Evolutionary conservation across 2,797 vertebrate species (phyloP).

Genomic region (Meriones psammophilus): DNA sequence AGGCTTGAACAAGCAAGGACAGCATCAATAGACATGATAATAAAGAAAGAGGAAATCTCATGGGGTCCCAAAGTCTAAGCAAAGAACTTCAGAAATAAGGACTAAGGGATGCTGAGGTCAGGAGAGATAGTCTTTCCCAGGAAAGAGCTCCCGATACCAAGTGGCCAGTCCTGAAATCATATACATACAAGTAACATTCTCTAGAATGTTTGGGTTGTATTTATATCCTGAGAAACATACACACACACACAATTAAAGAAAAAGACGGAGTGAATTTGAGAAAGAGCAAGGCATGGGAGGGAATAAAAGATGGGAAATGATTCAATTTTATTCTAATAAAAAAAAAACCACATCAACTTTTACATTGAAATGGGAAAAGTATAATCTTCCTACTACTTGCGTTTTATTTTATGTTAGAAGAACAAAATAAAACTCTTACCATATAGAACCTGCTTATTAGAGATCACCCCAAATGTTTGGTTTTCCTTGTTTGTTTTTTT

Average conservation of each 20-base stretch:
- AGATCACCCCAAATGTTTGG: constrained; percentile 22
- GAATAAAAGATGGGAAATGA: neutral
- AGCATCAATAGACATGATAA: too few species aligned
- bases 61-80: neutral
- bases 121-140: neutral
- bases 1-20: neutral
- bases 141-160: neutral
- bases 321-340: neutral
- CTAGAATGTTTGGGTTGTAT: neutral
- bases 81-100: neutral
- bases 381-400: constrained; percentile 1
- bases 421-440: constrained; percentile 34
- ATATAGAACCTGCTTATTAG: constrained; percentile 52
- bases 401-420: constrained; percentile 45
- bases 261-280: neutral
- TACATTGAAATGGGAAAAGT: neutral
- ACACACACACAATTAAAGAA: neutral
- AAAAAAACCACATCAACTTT: neutral
- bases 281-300: neutral
- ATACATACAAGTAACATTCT: neutral
- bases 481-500: neutral
- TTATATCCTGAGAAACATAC: neutral
- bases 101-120: neutral
- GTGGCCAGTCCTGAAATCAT: neutral
- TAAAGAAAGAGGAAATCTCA: neutral